Base-by-base conservation (phyloP, 2,797 vertebrate genomes). In the Oreochromis mossambicus region DNA sequence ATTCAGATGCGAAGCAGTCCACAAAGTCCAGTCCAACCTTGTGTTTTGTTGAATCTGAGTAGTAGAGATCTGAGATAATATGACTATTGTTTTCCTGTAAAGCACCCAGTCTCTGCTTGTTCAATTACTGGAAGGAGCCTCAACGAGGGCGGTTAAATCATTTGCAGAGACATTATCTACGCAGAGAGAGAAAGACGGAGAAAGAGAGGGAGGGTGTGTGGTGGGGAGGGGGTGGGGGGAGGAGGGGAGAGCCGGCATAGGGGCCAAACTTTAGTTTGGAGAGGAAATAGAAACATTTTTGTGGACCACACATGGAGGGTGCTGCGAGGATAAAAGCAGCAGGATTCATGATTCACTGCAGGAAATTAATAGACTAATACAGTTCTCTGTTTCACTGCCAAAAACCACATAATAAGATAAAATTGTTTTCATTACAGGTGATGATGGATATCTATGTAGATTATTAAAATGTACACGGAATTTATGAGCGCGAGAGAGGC, bases 151-250 rank as follows among this genome's bases (percentile, higher is more conserved):
- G 91, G 95, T 95, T 95, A 94, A 95, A 95, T 95, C 93, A 95
- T 95, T 95, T 94, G 93, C 92, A 91, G 92, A 94, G 93, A 94
- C 95, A 95, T 95, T 95, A 96, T 96, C 94, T 96, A 91, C 84
- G 89, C 90, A 82, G 83, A 87, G 92, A 87, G 86, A 89, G 84
- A 91, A 68, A 86, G 80, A 87, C 19, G 84, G 38, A 75, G 61
- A 84, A 52, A 79, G 76, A 82, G 79, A 73, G 83, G 17, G 48
- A 41, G 4, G 81, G 66, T 51, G 81, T 19, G 17, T 4, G 76
- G 21, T 34, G 4, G 79, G 68, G 58, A 1, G 51, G 11, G 8
- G 5, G 26, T 8, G n/a, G 2, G 79, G 54, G 36, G 1, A 21
- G 14, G n/a, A 2, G 73, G 21, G 56, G 19, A 21, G 81, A 82